Base-by-base conservation (phyloP, 2,888 invertebrate species). In the Chymomyza fuscimana region DNA sequence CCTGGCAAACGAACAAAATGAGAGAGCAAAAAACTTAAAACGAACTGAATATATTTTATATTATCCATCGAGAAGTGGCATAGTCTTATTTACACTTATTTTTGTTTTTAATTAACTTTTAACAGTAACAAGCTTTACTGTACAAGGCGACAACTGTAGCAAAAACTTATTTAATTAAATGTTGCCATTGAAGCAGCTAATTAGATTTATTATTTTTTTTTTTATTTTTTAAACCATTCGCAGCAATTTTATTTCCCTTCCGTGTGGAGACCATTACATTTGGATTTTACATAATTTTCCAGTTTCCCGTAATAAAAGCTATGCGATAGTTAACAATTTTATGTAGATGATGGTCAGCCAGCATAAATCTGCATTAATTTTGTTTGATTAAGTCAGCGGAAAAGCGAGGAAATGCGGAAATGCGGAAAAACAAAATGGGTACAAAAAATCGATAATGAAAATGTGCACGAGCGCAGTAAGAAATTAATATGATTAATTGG, bases 401-500 rank as follows among this genome's bases (percentile, higher is more conserved):
- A 62, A 16, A 19, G 19, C 50, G 16, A 5, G 29, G 5, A 54
- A 59, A 59, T 22, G 15, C 2, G 22, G 16, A 58, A 12, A 16
- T 19, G 25, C 16, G 32, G 22, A 15, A 52, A 54, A 46, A 61
- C 46, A 56, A 76, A 22, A 65, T 32, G 65, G 1, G 7, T 16
- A 22, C 62, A 16, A 32, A 79, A 85, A 85, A 87, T 87, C 86
- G 74, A 87, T 85, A 71, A 50, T 65, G 63, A 60, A 72, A 76
- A 66, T 67, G 52, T 65, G 59, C 76, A 51, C 67, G 63, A 67
- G 60, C 65, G 63, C 52, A 71, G 74, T 77, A 77, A 67, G 73
- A 80, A 82, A 85, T 84, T 84, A 87, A 84, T 85, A 76, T 87
- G 80, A 85, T 84, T 84, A 84, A 84, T 87, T 82, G 87, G 66